Base-by-base conservation (phyloP, 2,888 invertebrate species). In the Chloroclysta siterata region DNA sequence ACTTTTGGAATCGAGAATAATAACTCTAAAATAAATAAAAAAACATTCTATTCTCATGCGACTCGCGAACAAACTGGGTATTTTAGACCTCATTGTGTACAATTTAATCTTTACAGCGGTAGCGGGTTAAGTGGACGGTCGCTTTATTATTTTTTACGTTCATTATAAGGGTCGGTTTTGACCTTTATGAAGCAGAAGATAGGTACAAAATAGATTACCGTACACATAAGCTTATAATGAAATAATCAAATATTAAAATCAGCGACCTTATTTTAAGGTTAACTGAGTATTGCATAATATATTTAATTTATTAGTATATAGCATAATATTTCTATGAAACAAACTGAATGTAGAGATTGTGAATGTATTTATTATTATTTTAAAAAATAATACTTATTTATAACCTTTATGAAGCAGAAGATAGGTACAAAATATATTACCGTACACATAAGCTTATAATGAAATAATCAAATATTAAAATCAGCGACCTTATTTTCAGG, bases 151-250 rank as follows among this genome's bases (percentile, higher is more conserved):
- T 50, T 50, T 50, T 29, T 29, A 50, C 29, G 50, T 33, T 50
- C 50, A 48, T 48, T 48, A 50, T 50, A 50, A 50, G 33, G 29
- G 50, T 50, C 28, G 29, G 5, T 50, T 48, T 50, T 14, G 29
- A 50, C 50, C 46, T 10, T 46, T 46, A 17, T 17, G 46, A 17
- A 17, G 17, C 46, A 17, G 46, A 8, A 46, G 10, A 44, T 44
- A 15, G 44, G 14, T 15, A 44, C 42, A 14, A 42, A 44, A 44
- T 41, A 41, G n/a, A 41, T 44, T 44, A 15, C 14, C 14, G 14
- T 15, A 8, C 15, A 44, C 5, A 41, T 41, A 41, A 3, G 13
- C 33, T 33, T 6, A 22, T 2, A 22, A 22, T 22, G 3, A 22
- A 22, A 22, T 2, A 2, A 22, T 22, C n/a, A n/a, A n/a, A 22